These are phyloP conservation scores for Habropoda laboriosa DNA, from an alignment of 1,140 invertebrate species.

Conservation along the genomic window DNA sequence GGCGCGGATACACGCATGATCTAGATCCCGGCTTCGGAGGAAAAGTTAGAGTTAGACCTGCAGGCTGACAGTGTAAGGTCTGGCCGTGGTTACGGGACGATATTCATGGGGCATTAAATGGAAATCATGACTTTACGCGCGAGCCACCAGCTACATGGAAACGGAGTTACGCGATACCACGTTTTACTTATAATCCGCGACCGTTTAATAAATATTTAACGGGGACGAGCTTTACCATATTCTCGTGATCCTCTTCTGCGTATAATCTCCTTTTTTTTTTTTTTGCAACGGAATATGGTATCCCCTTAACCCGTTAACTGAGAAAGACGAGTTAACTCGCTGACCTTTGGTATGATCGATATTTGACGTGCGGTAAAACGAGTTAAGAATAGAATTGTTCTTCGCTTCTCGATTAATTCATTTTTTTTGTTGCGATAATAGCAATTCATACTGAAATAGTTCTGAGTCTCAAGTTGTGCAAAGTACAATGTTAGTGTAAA, in stretches of 20 bases:
- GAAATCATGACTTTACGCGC: conserved; percentile 70
- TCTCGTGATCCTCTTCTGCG: background rate
- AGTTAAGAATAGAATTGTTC: too few relatives aligned
- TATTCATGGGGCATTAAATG: conserved; percentile 72
- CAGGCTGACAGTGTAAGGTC: background rate
- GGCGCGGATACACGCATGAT: background rate
- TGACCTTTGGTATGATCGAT: too few relatives aligned
- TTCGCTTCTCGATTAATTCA: too few relatives aligned
- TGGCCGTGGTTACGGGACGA: conserved; percentile 16
- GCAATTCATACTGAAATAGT: too few relatives aligned
- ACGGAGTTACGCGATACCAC: conserved; percentile 38
- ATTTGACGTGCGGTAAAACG: too few relatives aligned
- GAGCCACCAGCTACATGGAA: conserved; percentile 22
- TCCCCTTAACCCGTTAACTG: too few relatives aligned
- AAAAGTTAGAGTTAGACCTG: background rate
- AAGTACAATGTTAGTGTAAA: too few relatives aligned
- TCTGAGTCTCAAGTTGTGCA: too few relatives aligned
- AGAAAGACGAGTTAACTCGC: too few relatives aligned
- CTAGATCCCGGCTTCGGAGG: background rate
- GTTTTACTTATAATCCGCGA: conserved; percentile 66
- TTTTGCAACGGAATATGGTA: too few relatives aligned
- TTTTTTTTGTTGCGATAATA: too few relatives aligned
- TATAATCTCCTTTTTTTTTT: background rate
- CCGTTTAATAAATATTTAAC: conserved; percentile 72
- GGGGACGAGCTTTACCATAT: conserved; percentile 45